Percentiles rank a stretch among this genome's conserved stretches.
Conservation (phyloP, 2,888 invertebrate genomes). For the Stramonita haemastoma region DNA sequence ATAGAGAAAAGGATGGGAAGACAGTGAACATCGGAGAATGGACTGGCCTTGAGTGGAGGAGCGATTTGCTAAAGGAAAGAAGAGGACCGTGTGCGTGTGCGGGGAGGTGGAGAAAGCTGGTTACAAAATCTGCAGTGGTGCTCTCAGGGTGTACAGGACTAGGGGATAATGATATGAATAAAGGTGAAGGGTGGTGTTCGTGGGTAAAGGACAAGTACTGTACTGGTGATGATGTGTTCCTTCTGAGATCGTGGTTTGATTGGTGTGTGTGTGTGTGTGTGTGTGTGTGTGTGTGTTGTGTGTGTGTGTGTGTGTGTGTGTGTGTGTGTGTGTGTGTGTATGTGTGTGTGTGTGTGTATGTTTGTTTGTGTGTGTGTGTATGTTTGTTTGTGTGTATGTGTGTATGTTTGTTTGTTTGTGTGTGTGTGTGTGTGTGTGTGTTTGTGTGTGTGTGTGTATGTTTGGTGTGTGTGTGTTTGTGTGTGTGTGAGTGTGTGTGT, state of each 20-base stretch:
- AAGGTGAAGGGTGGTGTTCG: too few relatives aligned
- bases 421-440: background rate
- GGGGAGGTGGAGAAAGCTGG: too few relatives aligned
- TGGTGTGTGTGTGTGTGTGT: background rate
- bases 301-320: conserved; percentile 8
- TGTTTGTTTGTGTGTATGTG: conserved; percentile 2
- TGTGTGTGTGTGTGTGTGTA: conserved; percentile 2
- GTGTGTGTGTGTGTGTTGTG: conserved; percentile 10
- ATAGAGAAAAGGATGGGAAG: too few relatives aligned
- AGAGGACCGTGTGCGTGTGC: too few relatives aligned
- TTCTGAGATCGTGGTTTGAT: background rate
- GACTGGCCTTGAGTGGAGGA: too few relatives aligned
- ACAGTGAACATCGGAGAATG: too few relatives aligned
- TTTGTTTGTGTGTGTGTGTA: conserved; percentile 6
- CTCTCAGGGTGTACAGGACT: too few relatives aligned
- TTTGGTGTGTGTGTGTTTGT: background rate
- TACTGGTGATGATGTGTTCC: background rate
- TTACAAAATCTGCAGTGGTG: too few relatives aligned
- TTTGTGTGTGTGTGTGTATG: background rate
- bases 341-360: conserved; percentile 23
- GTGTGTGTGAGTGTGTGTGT: background rate
- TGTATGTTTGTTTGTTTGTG: background rate
- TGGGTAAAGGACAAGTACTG: background rate
- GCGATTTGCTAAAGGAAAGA: too few relatives aligned
- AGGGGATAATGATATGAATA: too few relatives aligned